These are phyloP conservation scores for Pantherophis vulpinus DNA, from an alignment of 2,797 vertebrate genomes.

Conservation along the genomic window DNA sequence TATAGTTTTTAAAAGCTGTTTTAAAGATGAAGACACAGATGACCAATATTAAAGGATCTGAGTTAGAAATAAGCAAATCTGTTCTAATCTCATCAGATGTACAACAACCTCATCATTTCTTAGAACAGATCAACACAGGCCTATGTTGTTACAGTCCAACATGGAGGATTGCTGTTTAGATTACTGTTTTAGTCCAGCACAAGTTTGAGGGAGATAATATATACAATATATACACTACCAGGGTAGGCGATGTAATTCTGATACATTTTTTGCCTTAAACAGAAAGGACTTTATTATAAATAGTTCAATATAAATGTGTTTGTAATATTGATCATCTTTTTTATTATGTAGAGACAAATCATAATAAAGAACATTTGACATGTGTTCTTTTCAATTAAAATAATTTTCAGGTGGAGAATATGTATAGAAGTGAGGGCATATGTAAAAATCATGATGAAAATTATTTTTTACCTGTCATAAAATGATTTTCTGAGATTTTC, in stretches of 20 bases:
- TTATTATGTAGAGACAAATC: not conserved
- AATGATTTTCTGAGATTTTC: slow-evolving; percentile 9
- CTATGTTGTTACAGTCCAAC: not conserved
- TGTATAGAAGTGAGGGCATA: not conserved
- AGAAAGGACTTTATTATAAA: not conserved
- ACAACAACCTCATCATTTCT: not conserved
- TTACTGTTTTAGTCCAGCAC: not conserved
- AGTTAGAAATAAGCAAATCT: not conserved
- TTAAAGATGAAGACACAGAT: not conserved
- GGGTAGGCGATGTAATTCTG: not conserved
- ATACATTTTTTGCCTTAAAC: not conserved
- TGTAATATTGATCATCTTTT: not conserved
- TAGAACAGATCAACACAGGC: not conserved
- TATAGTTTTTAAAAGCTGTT: not conserved
- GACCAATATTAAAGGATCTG: not conserved
- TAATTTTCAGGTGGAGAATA: not conserved
- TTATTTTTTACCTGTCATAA: slow-evolving; percentile 13
- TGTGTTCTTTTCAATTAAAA: slow-evolving; percentile 8
- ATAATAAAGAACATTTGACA: not conserved
- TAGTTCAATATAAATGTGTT: not conserved
- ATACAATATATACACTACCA: not conserved
- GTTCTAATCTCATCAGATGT: not conserved
- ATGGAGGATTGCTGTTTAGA: not conserved
- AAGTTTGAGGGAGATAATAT: not conserved
- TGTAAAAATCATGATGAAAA: not conserved